A percentile compares a stretch with the other conserved stretches of the same genome.
These are phyloP conservation scores for Andrena dorsata DNA, from an alignment of 2,888 invertebrate genomes.

Conservation along the genomic window DNA sequence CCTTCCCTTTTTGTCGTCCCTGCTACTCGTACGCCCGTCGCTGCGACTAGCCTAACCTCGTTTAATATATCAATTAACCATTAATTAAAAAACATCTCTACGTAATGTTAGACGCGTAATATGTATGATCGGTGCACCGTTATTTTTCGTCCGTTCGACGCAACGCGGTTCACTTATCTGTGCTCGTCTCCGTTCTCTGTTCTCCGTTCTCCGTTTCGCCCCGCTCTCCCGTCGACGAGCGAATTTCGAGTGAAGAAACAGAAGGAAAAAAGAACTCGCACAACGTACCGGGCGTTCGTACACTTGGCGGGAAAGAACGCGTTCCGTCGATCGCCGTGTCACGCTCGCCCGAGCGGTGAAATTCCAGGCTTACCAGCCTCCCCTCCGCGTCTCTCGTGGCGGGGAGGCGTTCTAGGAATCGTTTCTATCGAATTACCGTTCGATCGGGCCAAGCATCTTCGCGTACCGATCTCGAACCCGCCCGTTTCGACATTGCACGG, in stretches of 20 bases:
- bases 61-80: constrained; percentile 70
- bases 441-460: constrained; percentile 55
- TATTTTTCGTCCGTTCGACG: constrained; percentile 18
- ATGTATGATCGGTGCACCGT: constrained; percentile 59
- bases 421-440: not conserved
- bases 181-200: constrained; percentile 25
- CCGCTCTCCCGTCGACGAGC: constrained; percentile 43
- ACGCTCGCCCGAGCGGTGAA: constrained; percentile 25
- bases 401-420: too few relatives aligned
- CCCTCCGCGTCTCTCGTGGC: not conserved
- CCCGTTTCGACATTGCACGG: constrained; percentile 30
- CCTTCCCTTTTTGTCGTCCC: constrained; percentile 65
- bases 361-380: not conserved
- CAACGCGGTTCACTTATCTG: constrained; percentile 35
- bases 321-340: constrained; percentile 25
- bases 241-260: not conserved
- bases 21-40: constrained; percentile 67
- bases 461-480: constrained; percentile 54
- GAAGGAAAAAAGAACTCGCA: constrained; percentile 26
- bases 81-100: constrained; percentile 69
- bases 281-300: constrained; percentile 7
- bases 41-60: constrained; percentile 78
- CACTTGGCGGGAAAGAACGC: not conserved
- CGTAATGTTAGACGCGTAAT: constrained; percentile 56
- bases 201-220: not conserved